A percentile compares a stretch with the other conserved stretches of the same genome.
phyloP scores from a whole-genome alignment of 2,888 invertebrate species.

The Scaptomyza cyrtandrae region DNA sequence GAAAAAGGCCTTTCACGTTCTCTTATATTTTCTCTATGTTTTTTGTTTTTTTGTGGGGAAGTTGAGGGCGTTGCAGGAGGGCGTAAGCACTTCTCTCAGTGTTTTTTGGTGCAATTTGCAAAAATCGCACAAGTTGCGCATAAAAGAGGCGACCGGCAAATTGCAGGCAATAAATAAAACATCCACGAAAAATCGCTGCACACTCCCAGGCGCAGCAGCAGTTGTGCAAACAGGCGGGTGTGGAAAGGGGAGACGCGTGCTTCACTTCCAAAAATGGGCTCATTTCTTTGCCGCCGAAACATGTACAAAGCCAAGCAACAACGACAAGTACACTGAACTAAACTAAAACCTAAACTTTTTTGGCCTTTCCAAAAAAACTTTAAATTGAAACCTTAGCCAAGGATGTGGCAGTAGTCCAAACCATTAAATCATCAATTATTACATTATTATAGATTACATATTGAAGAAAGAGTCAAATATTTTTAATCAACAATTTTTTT shows the following conservation, averaged over 20 bases:
- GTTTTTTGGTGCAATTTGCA: conserved; percentile 46
- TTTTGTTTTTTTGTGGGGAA: background rate
- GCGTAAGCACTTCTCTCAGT: conserved; percentile 41
- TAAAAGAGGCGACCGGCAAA: conserved; percentile 64
- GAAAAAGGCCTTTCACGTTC: conserved; percentile 67
- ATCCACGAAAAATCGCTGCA: conserved; percentile 73
- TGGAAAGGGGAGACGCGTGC: conserved; percentile 18
- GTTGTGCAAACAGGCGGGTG: too few relatives aligned
- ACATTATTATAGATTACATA: too few relatives aligned
- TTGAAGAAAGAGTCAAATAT: too few relatives aligned
- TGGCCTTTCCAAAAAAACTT: background rate
- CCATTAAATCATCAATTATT: too few relatives aligned
- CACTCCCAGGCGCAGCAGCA: conserved; percentile 53
- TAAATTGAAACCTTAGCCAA: too few relatives aligned
- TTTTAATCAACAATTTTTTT: too few relatives aligned
- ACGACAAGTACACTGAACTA: conserved; percentile 30
- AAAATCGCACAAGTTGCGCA: conserved; percentile 65
- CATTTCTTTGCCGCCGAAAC: conserved; percentile 37
- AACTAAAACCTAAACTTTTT: background rate
- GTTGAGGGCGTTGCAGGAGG: background rate
- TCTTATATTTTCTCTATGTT: conserved; percentile 16
- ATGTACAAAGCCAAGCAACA: conserved; percentile 30
- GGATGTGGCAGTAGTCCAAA: too few relatives aligned
- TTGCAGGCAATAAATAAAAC: conserved; percentile 75
- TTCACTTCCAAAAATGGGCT: conserved; percentile 39